Evolutionary conservation across 2,113 vertebrate species (phyloP), one percentile per base, ranked within the genome.

Genomic region (Cinclus mexicanus): DNA sequence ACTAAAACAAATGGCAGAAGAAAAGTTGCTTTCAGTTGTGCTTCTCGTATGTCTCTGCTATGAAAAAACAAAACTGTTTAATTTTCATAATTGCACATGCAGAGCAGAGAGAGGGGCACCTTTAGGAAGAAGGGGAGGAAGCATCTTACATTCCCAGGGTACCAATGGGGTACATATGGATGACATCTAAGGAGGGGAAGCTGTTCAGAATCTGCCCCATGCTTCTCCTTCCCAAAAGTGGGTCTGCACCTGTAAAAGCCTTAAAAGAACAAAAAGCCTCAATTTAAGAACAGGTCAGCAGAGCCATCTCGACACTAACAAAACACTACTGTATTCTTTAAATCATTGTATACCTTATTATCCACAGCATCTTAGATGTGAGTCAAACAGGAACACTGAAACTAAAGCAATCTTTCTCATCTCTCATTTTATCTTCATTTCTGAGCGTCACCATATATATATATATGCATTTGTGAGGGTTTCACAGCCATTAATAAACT

Each of bases 111-210:
- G 63, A 61, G 14, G 7, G 23, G 7, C 15, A 76, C 7, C 1
- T 61, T 60, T 57, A 55, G 33, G 29, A 83, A 59, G n/a, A 28
- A 59, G 8, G 5, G 4, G 7, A 25, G 72, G 22, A 41, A 88
- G 21, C 26, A 52, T 19, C 26, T 18, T 47, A 8, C 20, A 28
- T 46, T 74, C 19, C 26, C 18, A 24, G 0, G 1, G 16, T 60
- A 35, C 7, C 55, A 26, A 25, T 15, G n/a, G 8, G 10, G 13
- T 68, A 47, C 0, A 1, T 26, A 8, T 4, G 44, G 49, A 41
- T 65, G 61, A 8, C 18, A 46, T 29, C 33, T 42, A 31, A 2
- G 5, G 33, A 77, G 10, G 3, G 6, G 25, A 5, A 78, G 26
- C 18, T 47, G 23, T 21, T 37, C 23, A 71, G 39, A 56, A 47